These are phyloP conservation scores for Amazona ochrocephala DNA, from an alignment of 2,797 vertebrate genomes.

Conservation along the genomic window DNA sequence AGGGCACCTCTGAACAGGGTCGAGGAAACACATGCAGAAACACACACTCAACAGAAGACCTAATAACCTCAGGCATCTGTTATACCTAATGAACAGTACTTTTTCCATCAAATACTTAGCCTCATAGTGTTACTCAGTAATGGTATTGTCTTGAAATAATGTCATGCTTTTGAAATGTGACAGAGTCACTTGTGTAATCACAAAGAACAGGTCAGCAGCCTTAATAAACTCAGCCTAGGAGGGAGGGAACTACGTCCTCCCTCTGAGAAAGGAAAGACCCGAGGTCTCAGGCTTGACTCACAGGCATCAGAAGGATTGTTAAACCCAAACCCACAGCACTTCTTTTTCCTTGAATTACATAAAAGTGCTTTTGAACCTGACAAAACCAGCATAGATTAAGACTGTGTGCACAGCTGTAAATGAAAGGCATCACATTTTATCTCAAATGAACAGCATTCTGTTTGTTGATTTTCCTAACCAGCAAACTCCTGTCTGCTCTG, in stretches of 20 bases:
- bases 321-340: neutral
- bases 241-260: neutral
- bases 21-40: neutral
- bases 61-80: neutral
- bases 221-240: neutral
- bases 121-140: neutral
- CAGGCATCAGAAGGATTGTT: neutral
- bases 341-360: neutral
- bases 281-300: neutral
- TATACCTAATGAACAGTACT: neutral
- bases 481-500: neutral
- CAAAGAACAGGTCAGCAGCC: neutral
- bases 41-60: neutral
- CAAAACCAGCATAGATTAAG: neutral
- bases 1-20: neutral
- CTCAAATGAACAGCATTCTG: neutral
- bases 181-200: neutral
- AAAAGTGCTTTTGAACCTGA: neutral
- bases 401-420: neutral
- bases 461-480: conserved; percentile 9
- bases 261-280: neutral
- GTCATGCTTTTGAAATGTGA: neutral
- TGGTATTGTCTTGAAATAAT: neutral
- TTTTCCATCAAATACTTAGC: neutral
- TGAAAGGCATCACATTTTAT: neutral